A percentile compares a stretch with the other conserved stretches of the same genome.
Evolutionary conservation across 2,113 vertebrate species (phyloP).

Genomic region (Lota lota): DNA sequence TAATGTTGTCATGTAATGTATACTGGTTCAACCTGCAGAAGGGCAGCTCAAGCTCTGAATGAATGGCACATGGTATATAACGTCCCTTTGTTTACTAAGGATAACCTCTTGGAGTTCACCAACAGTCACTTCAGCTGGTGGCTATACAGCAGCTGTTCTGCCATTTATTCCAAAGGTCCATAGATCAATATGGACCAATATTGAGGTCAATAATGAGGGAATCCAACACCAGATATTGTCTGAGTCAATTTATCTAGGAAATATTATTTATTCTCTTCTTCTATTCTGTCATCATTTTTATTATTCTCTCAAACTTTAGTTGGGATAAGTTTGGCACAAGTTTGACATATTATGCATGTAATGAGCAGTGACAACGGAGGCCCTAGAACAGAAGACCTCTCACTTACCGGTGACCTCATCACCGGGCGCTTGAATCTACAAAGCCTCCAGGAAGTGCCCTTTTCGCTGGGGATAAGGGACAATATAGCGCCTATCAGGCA

Average conservation of each 20-base stretch:
- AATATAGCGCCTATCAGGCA: too few relatives aligned
- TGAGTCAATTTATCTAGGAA: neutral
- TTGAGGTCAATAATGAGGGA: slow-evolving; percentile 6
- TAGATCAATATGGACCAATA: too few relatives aligned
- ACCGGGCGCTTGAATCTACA: slow-evolving; percentile 10
- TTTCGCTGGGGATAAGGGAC: too few relatives aligned
- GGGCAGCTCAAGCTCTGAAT: slow-evolving; percentile 36
- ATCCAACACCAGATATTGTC: slow-evolving; percentile 4
- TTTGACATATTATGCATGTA: neutral
- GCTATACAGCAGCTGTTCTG: too few relatives aligned
- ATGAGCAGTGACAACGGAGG: neutral
- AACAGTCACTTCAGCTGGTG: too few relatives aligned
- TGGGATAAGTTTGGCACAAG: too few relatives aligned
- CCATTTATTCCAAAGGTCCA: slow-evolving; percentile 29
- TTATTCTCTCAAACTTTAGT: too few relatives aligned
- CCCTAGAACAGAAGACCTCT: slow-evolving; percentile 18
- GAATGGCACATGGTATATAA: slow-evolving; percentile 36
- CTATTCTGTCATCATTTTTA: neutral
- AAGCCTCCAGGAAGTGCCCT: too few relatives aligned
- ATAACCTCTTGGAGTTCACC: slow-evolving; percentile 25
- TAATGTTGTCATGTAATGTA: slow-evolving; percentile 4
- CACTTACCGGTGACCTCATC: slow-evolving; percentile 27
- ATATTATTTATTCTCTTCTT: neutral
- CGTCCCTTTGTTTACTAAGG: slow-evolving; percentile 50
- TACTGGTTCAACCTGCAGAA: slow-evolving; percentile 8